phyloP scores from a whole-genome alignment of 1,140 invertebrate species.

The Atta colombica region DNA sequence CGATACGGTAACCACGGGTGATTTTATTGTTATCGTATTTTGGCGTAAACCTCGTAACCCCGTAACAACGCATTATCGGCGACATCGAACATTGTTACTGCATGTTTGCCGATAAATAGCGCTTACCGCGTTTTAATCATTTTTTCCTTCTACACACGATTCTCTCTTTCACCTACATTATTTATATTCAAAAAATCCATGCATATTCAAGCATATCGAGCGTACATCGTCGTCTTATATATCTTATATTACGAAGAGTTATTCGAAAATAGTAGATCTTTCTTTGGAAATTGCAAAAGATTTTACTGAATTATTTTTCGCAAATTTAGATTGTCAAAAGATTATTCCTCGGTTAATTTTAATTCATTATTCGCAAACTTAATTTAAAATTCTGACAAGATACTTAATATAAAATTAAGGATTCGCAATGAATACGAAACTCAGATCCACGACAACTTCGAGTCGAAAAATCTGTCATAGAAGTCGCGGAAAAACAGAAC shows the following conservation, averaged over 20 bases:
- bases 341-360: background rate
- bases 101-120: conserved; percentile 45
- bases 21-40: conserved; percentile 60
- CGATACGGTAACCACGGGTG: conserved; percentile 52
- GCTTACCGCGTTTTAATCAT: conserved; percentile 35
- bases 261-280: background rate
- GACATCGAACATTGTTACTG: conserved; percentile 45
- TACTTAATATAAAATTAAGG: background rate
- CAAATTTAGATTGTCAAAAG: background rate
- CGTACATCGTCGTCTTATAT: background rate
- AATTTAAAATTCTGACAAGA: background rate
- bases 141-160: background rate
- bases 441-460: background rate
- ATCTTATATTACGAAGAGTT: background rate
- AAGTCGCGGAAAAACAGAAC: background rate
- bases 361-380: background rate
- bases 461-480: background rate
- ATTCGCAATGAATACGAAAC: background rate
- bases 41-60: conserved; percentile 51
- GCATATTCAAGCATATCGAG: background rate
- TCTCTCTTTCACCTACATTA: background rate
- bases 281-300: background rate
- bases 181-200: background rate
- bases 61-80: conserved; percentile 52
- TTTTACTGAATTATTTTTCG: background rate